Evolutionary conservation across 1,140 invertebrate genomes (phyloP).

Genomic region (fruit fly (Drosophila melanogaster)): Release_6_plus_ISO1_MT NT_037436.4:12212001-12212500

Average conservation of each 20-base stretch:
- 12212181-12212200: constrained; percentile 62
- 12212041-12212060: constrained; percentile 83
- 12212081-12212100: constrained; percentile 71
- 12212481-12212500: constrained; percentile 56
- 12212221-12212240: constrained; percentile 63
- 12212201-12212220: constrained; percentile 59
- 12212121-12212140: constrained; percentile 63
- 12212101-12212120: constrained; percentile 70
- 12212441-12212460: constrained; percentile 76
- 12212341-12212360: constrained; percentile 70
- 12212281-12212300: constrained; percentile 29
- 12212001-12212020: constrained; percentile 76
- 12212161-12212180: constrained; percentile 66
- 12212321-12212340: constrained; percentile 67
- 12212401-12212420: constrained; percentile 79
- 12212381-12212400: constrained; percentile 76
- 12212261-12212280: constrained; percentile 2
- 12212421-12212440: constrained; percentile 77
- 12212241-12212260: constrained; percentile 38
- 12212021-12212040: constrained; percentile 70
- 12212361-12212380: constrained; percentile 81
- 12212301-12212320: constrained; percentile 55
- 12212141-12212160: constrained; percentile 75
- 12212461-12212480: constrained; percentile 70
- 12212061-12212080: constrained; percentile 75